These are phyloP conservation scores for Halesus radiatus DNA, from an alignment of 1,140 invertebrate genomes.

Conservation along the genomic window DNA sequence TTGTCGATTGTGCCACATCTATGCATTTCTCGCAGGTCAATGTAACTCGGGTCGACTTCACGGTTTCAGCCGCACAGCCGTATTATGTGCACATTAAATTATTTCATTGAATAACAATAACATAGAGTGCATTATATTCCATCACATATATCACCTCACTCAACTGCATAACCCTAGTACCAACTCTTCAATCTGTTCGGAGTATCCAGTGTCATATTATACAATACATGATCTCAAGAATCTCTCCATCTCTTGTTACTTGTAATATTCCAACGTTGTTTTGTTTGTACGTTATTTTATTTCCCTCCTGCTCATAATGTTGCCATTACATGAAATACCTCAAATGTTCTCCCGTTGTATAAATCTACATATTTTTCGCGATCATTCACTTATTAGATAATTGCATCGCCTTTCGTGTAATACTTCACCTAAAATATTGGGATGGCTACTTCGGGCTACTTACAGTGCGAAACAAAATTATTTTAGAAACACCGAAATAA, in stretches of 20 bases:
- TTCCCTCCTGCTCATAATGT: too few species aligned
- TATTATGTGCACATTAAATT: slow-evolving; percentile 47
- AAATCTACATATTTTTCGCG: slow-evolving; percentile 19
- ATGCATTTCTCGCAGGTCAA: slow-evolving; percentile 46
- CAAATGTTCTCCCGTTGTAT: not conserved
- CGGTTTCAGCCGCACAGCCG: slow-evolving; percentile 43
- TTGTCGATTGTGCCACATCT: slow-evolving; percentile 8
- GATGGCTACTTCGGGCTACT: too few species aligned
- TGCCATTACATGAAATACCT: not conserved
- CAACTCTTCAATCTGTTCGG: not conserved
- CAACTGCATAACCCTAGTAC: not conserved
- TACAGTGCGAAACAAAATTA: not conserved
- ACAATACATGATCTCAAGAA: too few species aligned
- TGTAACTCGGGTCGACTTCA: slow-evolving; percentile 46
- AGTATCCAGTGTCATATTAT: not conserved
- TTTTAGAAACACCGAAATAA: too few species aligned
- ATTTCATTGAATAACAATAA: slow-evolving; percentile 47
- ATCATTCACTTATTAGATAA: not conserved
- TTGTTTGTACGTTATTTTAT: too few species aligned
- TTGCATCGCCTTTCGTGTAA: not conserved
- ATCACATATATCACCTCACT: not conserved
- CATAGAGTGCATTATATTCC: slow-evolving; percentile 31
- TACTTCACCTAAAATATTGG: too few species aligned
- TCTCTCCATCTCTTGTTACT: too few species aligned
- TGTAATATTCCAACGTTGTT: too few species aligned